Evolutionary conservation across 2,113 vertebrate species (phyloP), one percentile per base, ranked within the genome.

Genomic region (Tonatia bakeri): DNA sequence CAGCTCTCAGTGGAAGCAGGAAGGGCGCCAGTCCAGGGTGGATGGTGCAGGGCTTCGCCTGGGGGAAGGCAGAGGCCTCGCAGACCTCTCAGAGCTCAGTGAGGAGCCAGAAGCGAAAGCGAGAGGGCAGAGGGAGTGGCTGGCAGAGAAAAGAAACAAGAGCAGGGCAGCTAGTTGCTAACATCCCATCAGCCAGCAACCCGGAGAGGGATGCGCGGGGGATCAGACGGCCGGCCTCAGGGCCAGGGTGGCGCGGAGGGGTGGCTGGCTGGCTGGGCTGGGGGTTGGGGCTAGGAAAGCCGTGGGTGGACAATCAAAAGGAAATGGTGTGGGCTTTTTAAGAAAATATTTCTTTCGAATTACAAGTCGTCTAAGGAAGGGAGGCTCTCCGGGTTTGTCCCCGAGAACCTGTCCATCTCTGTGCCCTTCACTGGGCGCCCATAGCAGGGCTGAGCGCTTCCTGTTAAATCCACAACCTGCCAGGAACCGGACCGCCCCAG

Each of bases 101-200:
- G 17, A 43, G 36, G 56, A 73, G 6, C 2, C 17, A 20, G 28
- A 52, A 40, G 4, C 40, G 20, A 22, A 52, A 40, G 4, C 36
- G 38, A 12, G 38, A 67, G 22, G n/a, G 31, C 38, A 2, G 7
- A 38, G 61, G 61, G 15, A 81, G 20, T 4, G 36, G 38, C 52
- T n/a, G 75, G 16, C 2, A 2, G 59, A 4, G 7, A 47, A 26
- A 33, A 52, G 82, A 24, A n/a, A 1, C 11, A 1, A 40, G 24
- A 19, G 0, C 38, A 26, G 15, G 19, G 28, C 36, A 47, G 22
- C 28, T 31, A 12, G 20, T n/a, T 22, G 4, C 13, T 7, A 12
- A 36, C 33, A 36, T 24, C 0, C 9, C 13, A 0, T 2, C 38
- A 4, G 28, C 0, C n/a, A 3, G 31, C 1, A 14, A 24, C 36